A percentile compares a stretch with the other conserved stretches of the same genome.
Evolutionary conservation across 2,888 invertebrate species (phyloP).

Genomic region (Seira musarum): DNA sequence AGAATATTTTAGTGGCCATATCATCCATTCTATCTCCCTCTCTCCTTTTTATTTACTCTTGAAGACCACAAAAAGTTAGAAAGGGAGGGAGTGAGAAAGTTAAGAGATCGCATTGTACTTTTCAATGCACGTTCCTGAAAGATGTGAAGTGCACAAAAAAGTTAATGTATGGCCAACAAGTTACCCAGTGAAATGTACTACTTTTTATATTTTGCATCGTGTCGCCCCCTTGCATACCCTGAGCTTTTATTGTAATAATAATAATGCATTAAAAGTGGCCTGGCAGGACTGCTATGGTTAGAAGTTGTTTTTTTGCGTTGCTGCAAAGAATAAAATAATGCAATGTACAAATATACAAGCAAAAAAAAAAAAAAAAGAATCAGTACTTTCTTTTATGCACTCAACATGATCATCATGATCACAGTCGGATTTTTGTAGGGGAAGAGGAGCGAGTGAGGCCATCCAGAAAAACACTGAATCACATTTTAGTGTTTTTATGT

Average conservation of each 20-base stretch:
- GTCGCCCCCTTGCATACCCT: too few species aligned
- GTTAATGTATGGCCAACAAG: background rate
- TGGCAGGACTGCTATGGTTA: too few species aligned
- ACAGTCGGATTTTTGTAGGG: too few species aligned
- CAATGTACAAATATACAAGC: too few species aligned
- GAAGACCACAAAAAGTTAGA: background rate
- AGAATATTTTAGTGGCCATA: conserved; percentile 6
- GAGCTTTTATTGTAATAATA: too few species aligned
- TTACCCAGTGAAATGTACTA: background rate
- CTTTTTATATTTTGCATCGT: too few species aligned
- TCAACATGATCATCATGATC: too few species aligned
- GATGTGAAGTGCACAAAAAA: background rate
- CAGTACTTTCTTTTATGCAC: too few species aligned
- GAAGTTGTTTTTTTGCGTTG: too few species aligned
- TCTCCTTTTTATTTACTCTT: conserved; percentile 6
- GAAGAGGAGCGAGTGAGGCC: background rate
- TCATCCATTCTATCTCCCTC: background rate
- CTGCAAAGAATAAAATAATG: too few species aligned
- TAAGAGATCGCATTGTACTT: background rate
- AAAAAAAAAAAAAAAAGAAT: too few species aligned
- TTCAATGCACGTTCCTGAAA: background rate
- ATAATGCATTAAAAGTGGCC: too few species aligned
- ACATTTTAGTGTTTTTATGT: background rate
- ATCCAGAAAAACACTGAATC: conserved; percentile 7
- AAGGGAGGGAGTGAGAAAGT: background rate